Evolutionary conservation across 2,113 vertebrate species (phyloP), one percentile per base, ranked within the genome.

Genomic region (Gobiocypris rarus): DNA sequence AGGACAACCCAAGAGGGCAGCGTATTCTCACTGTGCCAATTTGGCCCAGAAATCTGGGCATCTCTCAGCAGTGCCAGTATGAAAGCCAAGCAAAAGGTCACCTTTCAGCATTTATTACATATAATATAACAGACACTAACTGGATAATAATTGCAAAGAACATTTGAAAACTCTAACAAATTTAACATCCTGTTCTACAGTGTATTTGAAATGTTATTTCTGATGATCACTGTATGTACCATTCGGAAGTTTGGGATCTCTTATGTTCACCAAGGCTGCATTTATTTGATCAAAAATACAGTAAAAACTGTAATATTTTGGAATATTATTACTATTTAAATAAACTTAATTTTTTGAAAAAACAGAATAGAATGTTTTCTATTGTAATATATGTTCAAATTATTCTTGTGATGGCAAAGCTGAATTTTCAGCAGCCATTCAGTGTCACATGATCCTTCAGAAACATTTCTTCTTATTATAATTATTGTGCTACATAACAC

Each of bases 21-120:
- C 96, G 96, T 86, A 89, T 96, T 84, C 94, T 99, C 81, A 71
- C 92, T 56, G 93, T 93, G 82, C 98, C 98, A 0, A 96, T 99
- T 92, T 99, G 97, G 98, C 96, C 98, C 67, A 89, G 87, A 84
- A 94, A 91, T 83, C 88, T 99, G 83, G 98, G 98, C 75, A 97
- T 99, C 93, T 96, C 92, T 69, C 93, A 93, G 85, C 94, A 89
- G 90, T 99, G 98, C 91, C 95, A 96, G 74, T 99, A 98, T 89
- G 94, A 96, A 90, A 71, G 83, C 75, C 11, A 80, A 1, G 0
- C 82, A 0, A 85, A 90, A 93, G 95, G 96, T 97, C 19, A 48
- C 24, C 2, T 48, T 31, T 80, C 24, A 31, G 43, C 10, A 9
- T 9, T 65, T 28, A 31, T 67, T 31, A 34, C 1, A 22, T 65